Evolutionary conservation across 2,888 invertebrate genomes (phyloP).

Genomic region (Dicranocentrus wangi): DNA sequence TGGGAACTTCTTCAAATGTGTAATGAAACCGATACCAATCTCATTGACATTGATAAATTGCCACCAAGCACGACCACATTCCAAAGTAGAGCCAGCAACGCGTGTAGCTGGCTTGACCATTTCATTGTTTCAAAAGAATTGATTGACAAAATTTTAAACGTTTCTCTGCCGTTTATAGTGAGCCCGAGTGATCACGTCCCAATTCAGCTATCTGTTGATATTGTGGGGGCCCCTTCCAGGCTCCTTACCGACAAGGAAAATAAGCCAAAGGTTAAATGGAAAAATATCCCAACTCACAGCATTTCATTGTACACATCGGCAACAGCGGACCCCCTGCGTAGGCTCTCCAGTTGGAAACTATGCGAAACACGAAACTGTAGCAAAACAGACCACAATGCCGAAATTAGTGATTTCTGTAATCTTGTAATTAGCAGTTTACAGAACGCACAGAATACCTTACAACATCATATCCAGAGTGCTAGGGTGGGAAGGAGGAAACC

Average conservation of each 20-base stretch:
- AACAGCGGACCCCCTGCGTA: neutral
- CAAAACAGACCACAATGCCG: neutral
- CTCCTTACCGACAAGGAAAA: neutral
- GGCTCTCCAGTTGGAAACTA: neutral
- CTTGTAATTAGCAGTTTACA: neutral
- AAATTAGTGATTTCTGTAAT: neutral
- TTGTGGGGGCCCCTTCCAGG: neutral
- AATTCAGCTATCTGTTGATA: neutral
- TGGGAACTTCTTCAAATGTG: neutral
- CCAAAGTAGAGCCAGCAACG: neutral
- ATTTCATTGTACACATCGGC: neutral
- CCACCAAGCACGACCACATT: constrained; percentile 5
- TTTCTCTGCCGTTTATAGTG: neutral
- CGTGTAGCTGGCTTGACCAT: constrained; percentile 14
- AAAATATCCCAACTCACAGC: neutral
- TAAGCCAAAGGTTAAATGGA: neutral
- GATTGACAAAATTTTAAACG: neutral
- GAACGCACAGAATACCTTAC: neutral
- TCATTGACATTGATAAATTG: neutral
- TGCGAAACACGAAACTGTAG: neutral
- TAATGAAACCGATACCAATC: neutral
- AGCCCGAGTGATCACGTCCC: constrained; percentile 43
- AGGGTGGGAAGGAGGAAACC: too few species aligned
- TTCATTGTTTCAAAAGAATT: neutral
- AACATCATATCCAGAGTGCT: too few species aligned